Evolutionary conservation across 37 sponge, comb jelly and placozoan species (phyloP), one percentile per base, ranked within the genome.

Genomic region (Aplysina aerophoba): DNA sequence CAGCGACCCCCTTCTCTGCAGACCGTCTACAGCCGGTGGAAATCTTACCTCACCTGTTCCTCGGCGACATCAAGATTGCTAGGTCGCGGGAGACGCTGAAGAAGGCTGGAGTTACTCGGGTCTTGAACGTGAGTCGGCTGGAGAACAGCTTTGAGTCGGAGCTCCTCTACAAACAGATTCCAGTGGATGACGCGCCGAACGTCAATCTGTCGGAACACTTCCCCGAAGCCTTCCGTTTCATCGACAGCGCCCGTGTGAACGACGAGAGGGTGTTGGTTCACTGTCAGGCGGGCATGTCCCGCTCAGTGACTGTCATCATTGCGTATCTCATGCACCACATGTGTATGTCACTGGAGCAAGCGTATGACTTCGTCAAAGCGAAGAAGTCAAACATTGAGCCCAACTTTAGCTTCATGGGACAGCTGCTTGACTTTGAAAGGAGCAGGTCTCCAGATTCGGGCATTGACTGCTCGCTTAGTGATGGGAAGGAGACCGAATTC

Each of bases 341-440:
- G 67, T 68, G 56, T 28, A 55, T 85, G 81, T 83, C 88, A 11
- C 86, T 97, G 68, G 87, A 94, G 30, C 78, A 64, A 17, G 95
- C 97, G 0, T 90, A 88, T 82, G 97, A 97, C 65, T 90, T 64
- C 69, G 95, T 97, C 39, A 92, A 92, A 83, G 85, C 78, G 31
- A 81, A 84, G 36, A 94, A 91, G 41, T 61, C 87, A 3, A 73
- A 88, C 85, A 90, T 97, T 24, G 62, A 88, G 22, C 97, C 97
- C 0, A 97, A 97, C 85, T 89, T 94, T 68, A 88, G 90, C 55
- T 97, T 97, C 81, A 92, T 97, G 91, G 91, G 93, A 30, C 97
- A 97, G 63, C 82, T 97, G 38, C 86, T 97, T 0, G 90, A 90
- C 60, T 97, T 88, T 55, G 89, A 91, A 5, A 73, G 86, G 25